Evolutionary conservation across 2,888 invertebrate genomes (phyloP).

Genomic region (Beris chalybata): DNA sequence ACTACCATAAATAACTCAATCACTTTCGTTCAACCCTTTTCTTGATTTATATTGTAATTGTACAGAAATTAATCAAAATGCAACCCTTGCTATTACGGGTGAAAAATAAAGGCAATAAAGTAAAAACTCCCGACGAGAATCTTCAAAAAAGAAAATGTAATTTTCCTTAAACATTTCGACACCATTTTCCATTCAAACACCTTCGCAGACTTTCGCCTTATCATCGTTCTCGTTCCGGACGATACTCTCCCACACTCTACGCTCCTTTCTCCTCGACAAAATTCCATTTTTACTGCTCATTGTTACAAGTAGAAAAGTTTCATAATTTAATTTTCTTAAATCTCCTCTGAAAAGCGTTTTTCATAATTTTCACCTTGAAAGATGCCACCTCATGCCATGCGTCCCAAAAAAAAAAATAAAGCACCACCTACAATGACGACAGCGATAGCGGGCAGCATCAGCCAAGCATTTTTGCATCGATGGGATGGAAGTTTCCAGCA

Average conservation of each 20-base stretch:
- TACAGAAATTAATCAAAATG: conserved; percentile 24
- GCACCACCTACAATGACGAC: not conserved
- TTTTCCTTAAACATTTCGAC: conserved; percentile 13
- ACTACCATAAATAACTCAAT: no score
- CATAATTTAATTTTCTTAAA: conserved; percentile 28
- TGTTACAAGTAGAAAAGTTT: conserved; percentile 19
- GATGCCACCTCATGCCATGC: not conserved
- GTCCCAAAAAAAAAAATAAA: not conserved
- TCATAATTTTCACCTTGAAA: conserved; percentile 24
- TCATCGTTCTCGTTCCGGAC: not conserved
- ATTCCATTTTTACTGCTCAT: conserved; percentile 8
- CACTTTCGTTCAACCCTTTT: no score
- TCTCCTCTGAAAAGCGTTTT: conserved; percentile 13
- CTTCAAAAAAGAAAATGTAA: not conserved
- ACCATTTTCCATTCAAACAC: conserved; percentile 10
- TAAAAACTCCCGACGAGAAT: not conserved
- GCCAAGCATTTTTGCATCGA: no score
- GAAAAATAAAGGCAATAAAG: not conserved
- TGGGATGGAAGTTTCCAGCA: no score
- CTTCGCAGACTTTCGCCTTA: not conserved
- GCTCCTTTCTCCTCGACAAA: not conserved
- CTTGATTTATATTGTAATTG: not conserved
- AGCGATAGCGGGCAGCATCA: not conserved
- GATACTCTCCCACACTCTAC: not conserved
- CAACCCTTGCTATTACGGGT: not conserved